Evolutionary conservation across 1,140 invertebrate species (phyloP), one percentile per base, ranked within the genome.

Genomic region (Alviniconcha marisindica): DNA sequence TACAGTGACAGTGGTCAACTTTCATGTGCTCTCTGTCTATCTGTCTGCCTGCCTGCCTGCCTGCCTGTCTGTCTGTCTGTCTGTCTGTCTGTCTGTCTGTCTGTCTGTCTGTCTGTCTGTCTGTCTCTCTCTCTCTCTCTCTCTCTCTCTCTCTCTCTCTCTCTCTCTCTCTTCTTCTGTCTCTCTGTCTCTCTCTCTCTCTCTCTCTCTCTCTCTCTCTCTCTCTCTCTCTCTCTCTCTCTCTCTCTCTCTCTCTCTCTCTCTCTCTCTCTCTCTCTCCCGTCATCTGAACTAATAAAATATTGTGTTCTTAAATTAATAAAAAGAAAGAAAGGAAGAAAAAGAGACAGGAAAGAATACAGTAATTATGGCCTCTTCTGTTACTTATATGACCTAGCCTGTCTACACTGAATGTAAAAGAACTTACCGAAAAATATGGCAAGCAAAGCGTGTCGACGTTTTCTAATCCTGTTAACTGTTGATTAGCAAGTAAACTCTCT

Each of bases 121-220:
- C 18, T 60, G 21, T 74, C 12, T 74, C 71, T 44, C 36, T 74
- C 71, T 74, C 71, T 5, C 31, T 74, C 71, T 78, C 51, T 48
- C 31, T 51, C 51, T 78, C 42, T 54, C 77, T 28, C 51, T 48
- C 77, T 28, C 10, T 33, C 42, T 28, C 51, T 51, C 51, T 51
- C 77, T 51, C 51, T 56, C 51, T 78, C 42, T 78, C 77, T 56
- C 77, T 51, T 33, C 10, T 31, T 56, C 42, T 54, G 21, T 51
- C 28, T 31, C 51, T 78, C 77, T 31, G n/a, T 48, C 51, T 78
- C 24, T n/a, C 24, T 24, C 14, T 51, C 56, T 60, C 56, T 60
- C 56, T 60, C 56, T 60, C 56, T 60, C 4, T 5, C 56, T 60
- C 56, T 0, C 24, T 60, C 7, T 14, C 24, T 14, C 14, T 60